Evolutionary conservation across 2,888 invertebrate genomes (phyloP).

Genomic region (Alloscopus bannaensis): DNA sequence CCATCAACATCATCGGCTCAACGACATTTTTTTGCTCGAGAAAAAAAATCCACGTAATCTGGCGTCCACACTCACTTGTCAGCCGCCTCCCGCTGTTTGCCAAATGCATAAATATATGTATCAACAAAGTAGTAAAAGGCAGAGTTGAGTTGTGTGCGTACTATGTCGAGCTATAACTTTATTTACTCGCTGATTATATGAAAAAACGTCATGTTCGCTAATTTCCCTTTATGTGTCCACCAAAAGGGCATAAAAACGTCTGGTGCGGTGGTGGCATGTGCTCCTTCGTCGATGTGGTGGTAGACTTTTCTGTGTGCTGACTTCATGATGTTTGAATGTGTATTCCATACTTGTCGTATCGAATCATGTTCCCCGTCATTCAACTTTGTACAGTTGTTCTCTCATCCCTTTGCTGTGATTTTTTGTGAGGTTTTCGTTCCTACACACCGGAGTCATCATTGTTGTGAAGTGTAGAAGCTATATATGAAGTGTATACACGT

Average conservation of each 20-base stretch:
- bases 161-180: not conserved
- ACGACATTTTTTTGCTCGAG: too few species aligned
- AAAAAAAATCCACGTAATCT: too few species aligned
- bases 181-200: not conserved
- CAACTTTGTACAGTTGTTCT: too few species aligned
- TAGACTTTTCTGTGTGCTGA: not conserved
- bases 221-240: slow-evolving; percentile 48
- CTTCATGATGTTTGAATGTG: not conserved
- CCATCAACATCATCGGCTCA: too few species aligned
- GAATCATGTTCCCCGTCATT: not conserved
- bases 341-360: not conserved
- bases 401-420: too few species aligned
- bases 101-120: slow-evolving; percentile 13
- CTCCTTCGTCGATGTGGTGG: slow-evolving; percentile 1
- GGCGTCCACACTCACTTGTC: slow-evolving; percentile 43
- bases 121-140: not conserved
- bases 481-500: not conserved
- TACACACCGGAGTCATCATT: not conserved
- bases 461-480: too few species aligned
- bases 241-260: too few species aligned
- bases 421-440: too few species aligned
- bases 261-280: slow-evolving; percentile 54
- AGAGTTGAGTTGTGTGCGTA: slow-evolving; percentile 1
- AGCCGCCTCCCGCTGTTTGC: slow-evolving; percentile 34
- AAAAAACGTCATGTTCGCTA: slow-evolving; percentile 44